Percentiles rank a stretch among this genome's conserved stretches.
Evolutionary conservation across 2,113 vertebrate genomes (phyloP).

Genomic region (Ageneiosus marmoratus): DNA sequence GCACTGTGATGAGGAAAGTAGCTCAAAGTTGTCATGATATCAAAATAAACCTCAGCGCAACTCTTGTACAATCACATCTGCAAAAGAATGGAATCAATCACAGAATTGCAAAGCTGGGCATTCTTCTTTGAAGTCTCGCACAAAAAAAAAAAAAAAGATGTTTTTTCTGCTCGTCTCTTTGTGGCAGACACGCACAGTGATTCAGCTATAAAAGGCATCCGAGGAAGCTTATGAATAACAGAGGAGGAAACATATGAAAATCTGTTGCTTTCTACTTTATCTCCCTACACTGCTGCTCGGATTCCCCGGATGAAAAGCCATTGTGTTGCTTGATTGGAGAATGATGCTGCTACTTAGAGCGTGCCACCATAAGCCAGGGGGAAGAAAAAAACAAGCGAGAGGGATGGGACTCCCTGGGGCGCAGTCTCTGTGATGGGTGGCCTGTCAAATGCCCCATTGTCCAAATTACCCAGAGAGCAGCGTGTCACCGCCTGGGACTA

Average conservation of each 20-base stretch:
- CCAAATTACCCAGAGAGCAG: conserved; percentile 79
- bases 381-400: conserved; percentile 66
- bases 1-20: background rate
- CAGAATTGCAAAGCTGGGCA: conserved; percentile 14
- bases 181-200: background rate
- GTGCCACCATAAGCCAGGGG: conserved; percentile 70
- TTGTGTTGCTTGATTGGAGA: conserved; percentile 77
- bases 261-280: conserved; percentile 35
- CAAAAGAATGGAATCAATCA: no score
- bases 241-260: conserved; percentile 19
- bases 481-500: conserved; percentile 78
- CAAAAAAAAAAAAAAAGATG: conserved; percentile 15
- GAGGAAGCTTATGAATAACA: conserved; percentile 40
- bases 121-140: conserved; percentile 42
- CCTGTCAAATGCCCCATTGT: conserved; percentile 86
- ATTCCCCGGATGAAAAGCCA: conserved; percentile 70
- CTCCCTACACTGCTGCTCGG: conserved; percentile 3
- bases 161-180: conserved; percentile 11
- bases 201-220: conserved; percentile 31
- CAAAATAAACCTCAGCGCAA: conserved; percentile 17
- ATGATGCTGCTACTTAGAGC: conserved; percentile 80
- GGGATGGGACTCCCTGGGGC: conserved; percentile 74
- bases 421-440: conserved; percentile 74
- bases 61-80: background rate
- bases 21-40: conserved; percentile 24